Conservation (phyloP, 2,797 vertebrate genomes). For the Trichosurus vulpecula region DNA sequence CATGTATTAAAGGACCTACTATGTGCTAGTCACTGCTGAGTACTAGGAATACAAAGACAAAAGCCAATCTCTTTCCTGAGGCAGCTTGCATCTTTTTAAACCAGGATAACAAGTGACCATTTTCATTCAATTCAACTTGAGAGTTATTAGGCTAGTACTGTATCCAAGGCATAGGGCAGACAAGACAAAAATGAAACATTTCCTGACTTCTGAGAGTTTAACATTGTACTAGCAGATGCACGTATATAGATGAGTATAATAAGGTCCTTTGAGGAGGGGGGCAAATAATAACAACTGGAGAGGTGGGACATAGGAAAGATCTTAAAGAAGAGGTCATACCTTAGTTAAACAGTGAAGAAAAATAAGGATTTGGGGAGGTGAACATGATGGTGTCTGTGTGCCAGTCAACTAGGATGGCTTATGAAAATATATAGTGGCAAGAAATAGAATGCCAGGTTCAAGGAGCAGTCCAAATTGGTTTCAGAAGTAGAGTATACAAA, state of each 20-base stretch:
- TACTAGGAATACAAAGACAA: too few relatives aligned
- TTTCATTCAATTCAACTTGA: too few relatives aligned
- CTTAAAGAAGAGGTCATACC: background rate
- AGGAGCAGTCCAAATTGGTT: background rate
- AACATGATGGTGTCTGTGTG: background rate
- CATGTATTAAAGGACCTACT: too few relatives aligned
- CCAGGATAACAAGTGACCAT: too few relatives aligned
- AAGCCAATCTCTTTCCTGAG: too few relatives aligned
- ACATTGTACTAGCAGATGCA: background rate
- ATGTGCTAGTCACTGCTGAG: too few relatives aligned
- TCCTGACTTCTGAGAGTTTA: too few relatives aligned
- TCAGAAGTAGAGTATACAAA: background rate
- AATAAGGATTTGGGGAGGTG: background rate
- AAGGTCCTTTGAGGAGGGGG: background rate
- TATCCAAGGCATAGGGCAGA: too few relatives aligned
- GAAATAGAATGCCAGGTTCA: background rate
- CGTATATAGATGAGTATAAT: background rate
- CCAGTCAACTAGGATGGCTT: background rate
- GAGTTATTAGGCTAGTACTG: too few relatives aligned
- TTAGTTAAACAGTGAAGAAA: background rate
- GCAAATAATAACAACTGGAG: background rate
- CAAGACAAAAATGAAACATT: too few relatives aligned
- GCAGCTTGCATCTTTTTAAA: too few relatives aligned
- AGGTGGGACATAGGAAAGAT: background rate
- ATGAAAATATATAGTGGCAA: background rate